phyloP scores from a whole-genome alignment of 1,140 invertebrate species.

The Musca vetustissima region DNA sequence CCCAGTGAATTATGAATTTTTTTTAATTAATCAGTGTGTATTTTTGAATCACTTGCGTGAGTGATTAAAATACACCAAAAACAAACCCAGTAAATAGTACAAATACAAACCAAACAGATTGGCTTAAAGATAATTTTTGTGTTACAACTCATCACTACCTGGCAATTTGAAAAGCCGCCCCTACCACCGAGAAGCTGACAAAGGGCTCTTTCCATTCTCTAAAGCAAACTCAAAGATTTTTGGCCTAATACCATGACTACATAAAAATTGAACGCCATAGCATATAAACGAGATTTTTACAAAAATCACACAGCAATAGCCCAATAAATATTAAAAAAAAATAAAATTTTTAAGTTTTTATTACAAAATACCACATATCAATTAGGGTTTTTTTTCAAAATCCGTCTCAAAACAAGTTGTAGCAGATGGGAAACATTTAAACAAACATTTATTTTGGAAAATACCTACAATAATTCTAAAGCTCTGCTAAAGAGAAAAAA shows the following conservation, averaged over 20 bases:
- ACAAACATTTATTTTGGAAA: neutral
- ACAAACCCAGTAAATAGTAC: slow-evolving; percentile 19
- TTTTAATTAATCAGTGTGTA: slow-evolving; percentile 30
- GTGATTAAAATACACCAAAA: slow-evolving; percentile 30
- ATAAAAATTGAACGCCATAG: neutral
- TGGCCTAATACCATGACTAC: neutral
- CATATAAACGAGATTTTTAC: slow-evolving; percentile 15
- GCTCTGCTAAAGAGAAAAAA: neutral
- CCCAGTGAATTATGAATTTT: slow-evolving; percentile 55
- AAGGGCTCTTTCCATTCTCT: neutral
- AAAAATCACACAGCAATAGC: slow-evolving; percentile 27
- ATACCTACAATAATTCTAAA: neutral
- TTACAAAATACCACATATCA: neutral
- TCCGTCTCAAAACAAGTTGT: neutral
- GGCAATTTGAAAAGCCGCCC: neutral
- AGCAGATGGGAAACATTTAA: neutral
- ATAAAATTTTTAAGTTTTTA: slow-evolving; percentile 21
- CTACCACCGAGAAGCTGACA: neutral
- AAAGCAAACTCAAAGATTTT: too few relatives aligned
- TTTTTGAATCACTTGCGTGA: slow-evolving; percentile 48
- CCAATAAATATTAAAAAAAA: slow-evolving; percentile 25
- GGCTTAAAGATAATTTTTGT: slow-evolving; percentile 17
- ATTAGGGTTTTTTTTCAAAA: slow-evolving; percentile 1
- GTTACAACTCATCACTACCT: neutral
- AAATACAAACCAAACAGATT: slow-evolving; percentile 19